Evolutionary conservation across 2,797 vertebrate genomes (phyloP).

Genomic region (Dicrostonyx torquatus): DNA sequence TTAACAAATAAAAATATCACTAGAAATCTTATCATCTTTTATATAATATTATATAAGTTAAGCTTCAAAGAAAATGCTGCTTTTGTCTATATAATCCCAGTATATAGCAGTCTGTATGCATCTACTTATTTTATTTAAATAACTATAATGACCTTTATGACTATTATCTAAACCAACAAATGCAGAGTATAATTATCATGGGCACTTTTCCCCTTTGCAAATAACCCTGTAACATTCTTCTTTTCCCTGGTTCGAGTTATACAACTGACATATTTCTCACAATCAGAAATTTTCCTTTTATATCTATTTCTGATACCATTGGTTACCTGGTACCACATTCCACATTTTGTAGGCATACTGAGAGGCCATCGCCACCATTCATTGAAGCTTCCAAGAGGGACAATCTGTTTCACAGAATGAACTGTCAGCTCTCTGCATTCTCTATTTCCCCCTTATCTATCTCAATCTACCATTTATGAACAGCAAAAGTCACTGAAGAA

Average conservation of each 20-base stretch:
- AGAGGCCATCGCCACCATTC: background rate
- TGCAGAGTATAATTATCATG: background rate
- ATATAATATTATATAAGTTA: background rate
- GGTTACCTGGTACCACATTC: background rate
- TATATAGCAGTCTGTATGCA: background rate
- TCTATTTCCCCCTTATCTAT: background rate
- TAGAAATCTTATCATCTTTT: slow-evolving; percentile 21
- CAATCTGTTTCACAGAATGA: background rate
- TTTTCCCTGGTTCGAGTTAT: background rate
- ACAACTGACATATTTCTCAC: background rate
- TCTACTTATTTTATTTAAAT: slow-evolving; percentile 3
- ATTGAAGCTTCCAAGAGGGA: background rate
- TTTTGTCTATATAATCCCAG: slow-evolving; percentile 11
- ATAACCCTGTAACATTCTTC: background rate
- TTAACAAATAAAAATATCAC: background rate
- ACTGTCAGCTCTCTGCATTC: background rate
- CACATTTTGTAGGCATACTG: background rate
- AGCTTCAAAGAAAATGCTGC: slow-evolving; percentile 22
- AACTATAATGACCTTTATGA: slow-evolving; percentile 25
- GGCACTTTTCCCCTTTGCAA: background rate
- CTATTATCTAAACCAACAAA: slow-evolving; percentile 16
- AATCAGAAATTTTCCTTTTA: slow-evolving; percentile 59
- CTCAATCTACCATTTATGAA: background rate
- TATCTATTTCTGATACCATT: background rate
- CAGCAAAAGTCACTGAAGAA: background rate